These are phyloP conservation scores for Seriola rivoliana DNA, from an alignment of 2,113 vertebrate species.

Conservation along the genomic window DNA sequence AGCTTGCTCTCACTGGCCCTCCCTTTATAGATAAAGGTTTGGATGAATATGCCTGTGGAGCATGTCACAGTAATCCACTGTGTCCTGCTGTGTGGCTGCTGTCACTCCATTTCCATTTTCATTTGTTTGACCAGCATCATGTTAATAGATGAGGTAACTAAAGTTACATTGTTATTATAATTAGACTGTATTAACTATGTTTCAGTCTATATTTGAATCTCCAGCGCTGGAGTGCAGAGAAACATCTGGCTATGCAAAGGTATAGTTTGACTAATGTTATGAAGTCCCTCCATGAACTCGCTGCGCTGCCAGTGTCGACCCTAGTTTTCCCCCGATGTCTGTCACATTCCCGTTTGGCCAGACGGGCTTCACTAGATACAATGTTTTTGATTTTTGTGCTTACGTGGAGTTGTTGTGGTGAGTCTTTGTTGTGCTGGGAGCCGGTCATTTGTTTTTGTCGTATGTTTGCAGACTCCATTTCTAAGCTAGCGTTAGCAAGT, in stretches of 20 bases:
- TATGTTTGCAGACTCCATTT: not conserved
- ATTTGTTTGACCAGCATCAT: not conserved
- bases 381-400: not conserved
- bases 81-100: too few relatives aligned
- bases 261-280: too few relatives aligned
- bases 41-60: not conserved
- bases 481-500: not conserved
- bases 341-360: too few relatives aligned
- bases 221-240: too few relatives aligned
- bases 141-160: not conserved
- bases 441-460: not conserved
- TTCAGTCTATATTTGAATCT: not conserved
- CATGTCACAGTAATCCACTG: too few relatives aligned
- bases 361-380: not conserved
- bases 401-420: not conserved
- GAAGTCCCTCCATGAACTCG: too few relatives aligned
- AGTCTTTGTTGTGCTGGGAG: not conserved
- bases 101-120: too few relatives aligned
- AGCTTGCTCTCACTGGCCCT: too few relatives aligned
- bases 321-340: too few relatives aligned
- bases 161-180: not conserved
- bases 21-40: too few relatives aligned
- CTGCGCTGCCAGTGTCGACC: too few relatives aligned
- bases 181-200: not conserved
- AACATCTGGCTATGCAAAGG: not conserved